These are phyloP conservation scores for Noctilio leporinus DNA, from an alignment of 2,113 vertebrate genomes.

Conservation along the genomic window DNA sequence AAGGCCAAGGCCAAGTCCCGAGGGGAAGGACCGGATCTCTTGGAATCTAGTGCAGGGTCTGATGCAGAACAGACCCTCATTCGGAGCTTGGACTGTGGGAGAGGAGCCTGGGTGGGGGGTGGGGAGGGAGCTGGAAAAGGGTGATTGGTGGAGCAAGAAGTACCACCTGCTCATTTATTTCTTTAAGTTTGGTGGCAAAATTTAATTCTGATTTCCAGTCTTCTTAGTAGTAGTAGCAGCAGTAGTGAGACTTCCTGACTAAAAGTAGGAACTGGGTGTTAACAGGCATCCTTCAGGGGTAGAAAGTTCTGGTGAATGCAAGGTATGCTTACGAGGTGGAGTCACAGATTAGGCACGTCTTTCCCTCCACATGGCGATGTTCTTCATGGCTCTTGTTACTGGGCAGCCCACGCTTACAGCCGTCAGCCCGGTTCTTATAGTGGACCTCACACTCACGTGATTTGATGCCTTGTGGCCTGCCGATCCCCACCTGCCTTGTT, in stretches of 20 bases:
- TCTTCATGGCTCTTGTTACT: not conserved
- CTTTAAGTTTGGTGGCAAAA: not conserved
- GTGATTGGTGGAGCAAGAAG: not conserved
- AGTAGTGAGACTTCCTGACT: not conserved
- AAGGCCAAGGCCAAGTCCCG: not conserved
- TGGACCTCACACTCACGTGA: too few species aligned
- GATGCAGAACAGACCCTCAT: accelerated
- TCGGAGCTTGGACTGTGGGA: not conserved
- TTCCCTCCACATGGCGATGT: not conserved
- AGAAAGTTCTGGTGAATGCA: not conserved
- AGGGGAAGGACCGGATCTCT: not conserved
- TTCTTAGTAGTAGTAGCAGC: not conserved
- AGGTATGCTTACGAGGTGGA: not conserved
- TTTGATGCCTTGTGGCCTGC: accelerated
- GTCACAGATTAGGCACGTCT: not conserved
- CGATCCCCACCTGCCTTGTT: accelerated
- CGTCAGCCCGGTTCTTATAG: accelerated
- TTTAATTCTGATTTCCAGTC: not conserved
- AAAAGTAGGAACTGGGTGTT: not conserved
- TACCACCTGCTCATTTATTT: not conserved
- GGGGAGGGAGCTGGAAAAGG: not conserved
- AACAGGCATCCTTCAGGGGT: not conserved
- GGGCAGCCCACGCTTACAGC: not conserved
- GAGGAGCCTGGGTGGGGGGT: too few species aligned
- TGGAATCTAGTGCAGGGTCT: not conserved